phyloP scores from a whole-genome alignment of 2,113 vertebrate species.

The Procavia capensis region DNA sequence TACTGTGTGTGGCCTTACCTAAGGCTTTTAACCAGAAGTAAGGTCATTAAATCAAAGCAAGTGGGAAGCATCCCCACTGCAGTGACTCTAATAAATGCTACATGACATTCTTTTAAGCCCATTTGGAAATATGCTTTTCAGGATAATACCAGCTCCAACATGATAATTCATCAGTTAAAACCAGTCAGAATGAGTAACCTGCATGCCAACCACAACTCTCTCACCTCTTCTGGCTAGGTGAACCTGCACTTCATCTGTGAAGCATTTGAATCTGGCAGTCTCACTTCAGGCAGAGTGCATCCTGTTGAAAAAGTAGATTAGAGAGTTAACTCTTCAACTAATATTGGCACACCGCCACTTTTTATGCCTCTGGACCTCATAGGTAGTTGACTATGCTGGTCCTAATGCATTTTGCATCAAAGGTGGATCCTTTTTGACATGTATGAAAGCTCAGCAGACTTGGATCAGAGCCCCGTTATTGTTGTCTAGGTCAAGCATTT shows the following conservation, averaged over 20 bases:
- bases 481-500: no score
- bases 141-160: slow-evolving; percentile 71
- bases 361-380: no score
- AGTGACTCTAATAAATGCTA: slow-evolving; percentile 85
- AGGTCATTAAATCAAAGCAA: slow-evolving; percentile 87
- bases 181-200: slow-evolving; percentile 60
- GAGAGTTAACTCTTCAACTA: neutral
- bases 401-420: no score
- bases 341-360: no score
- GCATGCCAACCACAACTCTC: neutral
- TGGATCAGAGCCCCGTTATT: no score
- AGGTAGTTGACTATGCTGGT: no score
- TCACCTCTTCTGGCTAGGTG: neutral
- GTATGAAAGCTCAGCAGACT: no score
- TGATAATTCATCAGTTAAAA: slow-evolving; percentile 67
- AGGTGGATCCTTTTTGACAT: no score
- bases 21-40: slow-evolving; percentile 86
- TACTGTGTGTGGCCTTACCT: slow-evolving; percentile 85
- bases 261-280: neutral
- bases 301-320: neutral
- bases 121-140: slow-evolving; percentile 79
- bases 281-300: neutral
- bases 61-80: slow-evolving; percentile 73
- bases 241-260: neutral
- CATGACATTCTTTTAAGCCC: slow-evolving; percentile 80